Base-by-base conservation (phyloP, 2,113 vertebrate genomes). In the Cyanistes caeruleus region DNA sequence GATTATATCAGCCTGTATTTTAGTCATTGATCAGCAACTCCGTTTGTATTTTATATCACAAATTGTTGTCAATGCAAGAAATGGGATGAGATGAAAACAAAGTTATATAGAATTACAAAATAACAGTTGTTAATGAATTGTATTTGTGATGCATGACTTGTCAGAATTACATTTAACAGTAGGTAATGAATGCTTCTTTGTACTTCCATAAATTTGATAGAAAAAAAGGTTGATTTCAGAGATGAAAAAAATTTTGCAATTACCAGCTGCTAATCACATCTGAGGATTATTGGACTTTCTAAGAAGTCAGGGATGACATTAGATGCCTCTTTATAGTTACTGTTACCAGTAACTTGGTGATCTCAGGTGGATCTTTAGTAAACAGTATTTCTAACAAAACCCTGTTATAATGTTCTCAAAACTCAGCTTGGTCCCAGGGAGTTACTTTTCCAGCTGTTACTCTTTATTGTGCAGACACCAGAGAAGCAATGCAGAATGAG, bases 51-150 rank as follows among this genome's bases (percentile, higher is more conserved):
- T 70, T 56, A 35, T 41, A 92, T 39, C 64, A 84, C 25, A 90
- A 64, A 81, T 92, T 88, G 76, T 89, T 83, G 96, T 78, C 41
- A 75, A 27, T 63, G 87, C 5, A 89, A 94, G 78, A 91, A 94
- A 93, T 22, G 30, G 59, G 63, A 94, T 22, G 56, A 91, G 51
- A 92, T 67, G 31, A 56, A 83, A 96, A 93, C 64, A 93, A 93
- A 96, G 81, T 60, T 27, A 72, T 60, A 86, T 0, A 72, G 90
- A 86, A 92, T 83, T 91, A 87, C 78, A 84, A 94, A 94, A 65
- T 90, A 94, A 90, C 37, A 86, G 72, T 67, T 77, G 56, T 78
- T 81, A 15, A 70, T 75, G 37, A 93, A 92, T 64, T 91, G 30
- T 74, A 86, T 88, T 90, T 90, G 85, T 0, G 1, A 78, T 64